phyloP scores from a whole-genome alignment of 2,888 invertebrate genomes.

The Sericinus montela region DNA sequence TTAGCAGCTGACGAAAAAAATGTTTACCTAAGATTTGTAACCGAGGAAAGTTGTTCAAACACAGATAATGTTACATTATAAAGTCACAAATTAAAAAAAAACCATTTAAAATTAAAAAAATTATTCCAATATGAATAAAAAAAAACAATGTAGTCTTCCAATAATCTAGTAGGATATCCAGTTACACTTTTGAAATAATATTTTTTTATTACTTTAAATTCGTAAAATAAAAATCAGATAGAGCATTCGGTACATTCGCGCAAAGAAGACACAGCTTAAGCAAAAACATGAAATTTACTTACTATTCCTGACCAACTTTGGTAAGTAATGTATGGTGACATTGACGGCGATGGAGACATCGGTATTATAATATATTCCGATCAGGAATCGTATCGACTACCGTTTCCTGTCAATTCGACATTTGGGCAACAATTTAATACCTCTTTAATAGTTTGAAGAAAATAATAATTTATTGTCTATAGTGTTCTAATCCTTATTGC shows the following conservation, averaged over 20 bases:
- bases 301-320: constrained; percentile 42
- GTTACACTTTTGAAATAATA: too few relatives aligned
- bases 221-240: too few relatives aligned
- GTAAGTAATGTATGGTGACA: constrained; percentile 45
- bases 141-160: too few relatives aligned
- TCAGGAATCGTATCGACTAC: constrained; percentile 67
- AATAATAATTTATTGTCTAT: constrained; percentile 5
- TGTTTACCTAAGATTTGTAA: too few relatives aligned
- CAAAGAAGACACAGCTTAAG: constrained; percentile 7
- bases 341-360: constrained; percentile 50
- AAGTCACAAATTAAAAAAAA: too few relatives aligned
- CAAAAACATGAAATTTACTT: constrained; percentile 27
- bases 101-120: too few relatives aligned
- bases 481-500: background rate
- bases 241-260: background rate
- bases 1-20: too few relatives aligned
- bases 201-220: too few relatives aligned
- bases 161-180: too few relatives aligned
- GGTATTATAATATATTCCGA: constrained; percentile 46
- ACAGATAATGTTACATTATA: too few relatives aligned
- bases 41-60: too few relatives aligned
- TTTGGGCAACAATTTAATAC: constrained; percentile 36
- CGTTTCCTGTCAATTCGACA: constrained; percentile 58
- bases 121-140: too few relatives aligned
- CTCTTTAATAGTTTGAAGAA: constrained; percentile 20